Evolutionary conservation across 1,140 invertebrate genomes (phyloP).

Genomic region (Melitaea cinxia): DNA sequence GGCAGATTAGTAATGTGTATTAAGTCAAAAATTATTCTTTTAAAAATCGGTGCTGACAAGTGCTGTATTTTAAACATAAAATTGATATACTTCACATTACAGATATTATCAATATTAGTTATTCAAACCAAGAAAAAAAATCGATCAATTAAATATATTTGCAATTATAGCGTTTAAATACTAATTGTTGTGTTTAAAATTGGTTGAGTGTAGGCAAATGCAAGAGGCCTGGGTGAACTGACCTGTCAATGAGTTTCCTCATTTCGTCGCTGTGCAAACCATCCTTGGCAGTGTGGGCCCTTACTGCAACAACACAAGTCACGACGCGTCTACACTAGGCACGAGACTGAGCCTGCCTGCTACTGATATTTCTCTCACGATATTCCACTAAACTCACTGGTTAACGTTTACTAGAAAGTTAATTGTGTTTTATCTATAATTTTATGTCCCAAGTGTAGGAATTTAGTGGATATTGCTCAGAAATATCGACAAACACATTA

Average conservation of each 20-base stretch:
- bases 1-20: constrained; percentile 41
- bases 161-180: background rate
- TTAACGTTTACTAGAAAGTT: background rate
- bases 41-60: constrained; percentile 25
- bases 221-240: constrained; percentile 75
- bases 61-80: background rate
- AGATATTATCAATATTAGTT: too few species aligned
- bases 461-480: constrained; percentile 47
- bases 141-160: background rate
- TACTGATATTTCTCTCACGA: constrained; percentile 51
- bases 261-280: constrained; percentile 96
- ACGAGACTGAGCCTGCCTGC: constrained; percentile 62
- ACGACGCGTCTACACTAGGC: constrained; percentile 76
- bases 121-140: background rate
- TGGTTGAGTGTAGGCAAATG: constrained; percentile 6
- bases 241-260: constrained; percentile 97
- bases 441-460: background rate
- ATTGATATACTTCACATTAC: too few species aligned
- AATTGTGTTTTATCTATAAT: background rate
- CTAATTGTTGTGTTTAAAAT: background rate
- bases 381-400: constrained; percentile 41
- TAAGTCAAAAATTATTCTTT: constrained; percentile 4
- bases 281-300: constrained; percentile 88
- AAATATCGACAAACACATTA: constrained; percentile 53
- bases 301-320: constrained; percentile 87